phyloP scores from a whole-genome alignment of 2,113 vertebrate genomes.

The Notothenia coriiceps region DNA sequence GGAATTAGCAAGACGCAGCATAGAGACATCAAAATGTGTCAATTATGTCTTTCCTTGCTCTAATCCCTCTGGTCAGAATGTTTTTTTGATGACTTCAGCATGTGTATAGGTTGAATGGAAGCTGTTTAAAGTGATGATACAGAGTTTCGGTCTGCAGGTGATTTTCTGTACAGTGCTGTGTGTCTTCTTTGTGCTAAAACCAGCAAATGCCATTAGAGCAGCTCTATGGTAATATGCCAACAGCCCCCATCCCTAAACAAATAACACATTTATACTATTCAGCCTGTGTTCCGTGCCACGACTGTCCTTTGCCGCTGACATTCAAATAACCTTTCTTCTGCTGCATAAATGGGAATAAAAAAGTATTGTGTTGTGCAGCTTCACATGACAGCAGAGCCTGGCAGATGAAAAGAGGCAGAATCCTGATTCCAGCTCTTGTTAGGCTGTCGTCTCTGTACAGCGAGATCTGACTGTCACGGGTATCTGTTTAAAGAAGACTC shows the following conservation, averaged over 20 bases:
- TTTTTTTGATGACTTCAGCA: slow-evolving; percentile 63
- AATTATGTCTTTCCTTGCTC: slow-evolving; percentile 64
- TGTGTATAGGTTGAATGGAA: slow-evolving; percentile 53
- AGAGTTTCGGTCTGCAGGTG: slow-evolving; percentile 61
- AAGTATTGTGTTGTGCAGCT: slow-evolving; percentile 66
- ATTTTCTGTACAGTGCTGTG: slow-evolving; percentile 40
- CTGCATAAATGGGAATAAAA: slow-evolving; percentile 77
- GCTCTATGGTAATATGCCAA: slow-evolving; percentile 66
- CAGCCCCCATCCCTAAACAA: slow-evolving; percentile 74
- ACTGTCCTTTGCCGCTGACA: slow-evolving; percentile 81
- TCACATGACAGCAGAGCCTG: slow-evolving; percentile 63
- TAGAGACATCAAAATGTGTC: slow-evolving; percentile 71
- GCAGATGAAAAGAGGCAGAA: slow-evolving; percentile 70
- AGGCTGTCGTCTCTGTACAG: slow-evolving; percentile 62
- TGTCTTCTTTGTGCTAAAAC: slow-evolving; percentile 42
- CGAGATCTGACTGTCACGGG: slow-evolving; percentile 65
- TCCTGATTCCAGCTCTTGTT: slow-evolving; percentile 72
- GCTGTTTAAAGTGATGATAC: slow-evolving; percentile 60
- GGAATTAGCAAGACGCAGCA: slow-evolving; percentile 69
- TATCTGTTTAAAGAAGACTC: slow-evolving; percentile 66
- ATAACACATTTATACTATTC: slow-evolving; percentile 78
- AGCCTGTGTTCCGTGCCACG: slow-evolving; percentile 60
- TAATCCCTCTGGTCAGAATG: slow-evolving; percentile 63
- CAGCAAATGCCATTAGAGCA: slow-evolving; percentile 63
- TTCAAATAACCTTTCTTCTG: slow-evolving; percentile 83